A percentile compares a stretch with the other conserved stretches of the same genome.
Evolutionary conservation across 2,797 vertebrate genomes (phyloP).

Genomic region (Argentina silus): DNA sequence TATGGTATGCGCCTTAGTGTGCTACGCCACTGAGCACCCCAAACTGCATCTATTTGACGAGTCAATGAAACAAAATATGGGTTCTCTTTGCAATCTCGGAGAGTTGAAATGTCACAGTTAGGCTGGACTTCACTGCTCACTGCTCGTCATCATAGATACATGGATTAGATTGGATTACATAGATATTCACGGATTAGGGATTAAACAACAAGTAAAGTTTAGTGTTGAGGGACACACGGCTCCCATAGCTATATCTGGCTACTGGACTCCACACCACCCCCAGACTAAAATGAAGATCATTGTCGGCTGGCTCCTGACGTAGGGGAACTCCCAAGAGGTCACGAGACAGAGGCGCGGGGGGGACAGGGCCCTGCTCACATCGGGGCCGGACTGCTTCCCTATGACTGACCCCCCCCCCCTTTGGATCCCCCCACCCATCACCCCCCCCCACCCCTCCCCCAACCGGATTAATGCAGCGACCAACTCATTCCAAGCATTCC

Average conservation of each 20-base stretch:
- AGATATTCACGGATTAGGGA: too few relatives aligned
- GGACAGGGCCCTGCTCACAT: not conserved
- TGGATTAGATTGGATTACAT: too few relatives aligned
- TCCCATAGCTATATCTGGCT: too few relatives aligned
- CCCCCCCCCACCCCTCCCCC: slow-evolving; percentile 16
- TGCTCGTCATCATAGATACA: too few relatives aligned
- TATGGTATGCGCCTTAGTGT: too few relatives aligned
- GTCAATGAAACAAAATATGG: too few relatives aligned
- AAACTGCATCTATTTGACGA: too few relatives aligned
- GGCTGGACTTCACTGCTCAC: too few relatives aligned
- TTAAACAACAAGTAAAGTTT: too few relatives aligned
- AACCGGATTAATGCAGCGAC: slow-evolving; percentile 46
- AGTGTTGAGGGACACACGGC: not conserved
- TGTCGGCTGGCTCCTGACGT: not conserved
- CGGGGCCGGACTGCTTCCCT: slow-evolving; percentile 20
- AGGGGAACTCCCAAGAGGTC: slow-evolving; percentile 6
- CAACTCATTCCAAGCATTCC: slow-evolving; percentile 61
- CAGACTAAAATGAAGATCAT: slow-evolving; percentile 3
- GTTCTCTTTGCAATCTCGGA: too few relatives aligned
- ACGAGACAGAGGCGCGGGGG: not conserved
- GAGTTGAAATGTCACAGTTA: too few relatives aligned
- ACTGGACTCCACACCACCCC: not conserved
- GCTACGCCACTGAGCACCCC: too few relatives aligned
- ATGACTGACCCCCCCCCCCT: slow-evolving; percentile 22
- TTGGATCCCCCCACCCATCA: not conserved